phyloP scores from a whole-genome alignment of 35 echinoderm and acorn worm species.

The Ophiothrix spiculata region DNA sequence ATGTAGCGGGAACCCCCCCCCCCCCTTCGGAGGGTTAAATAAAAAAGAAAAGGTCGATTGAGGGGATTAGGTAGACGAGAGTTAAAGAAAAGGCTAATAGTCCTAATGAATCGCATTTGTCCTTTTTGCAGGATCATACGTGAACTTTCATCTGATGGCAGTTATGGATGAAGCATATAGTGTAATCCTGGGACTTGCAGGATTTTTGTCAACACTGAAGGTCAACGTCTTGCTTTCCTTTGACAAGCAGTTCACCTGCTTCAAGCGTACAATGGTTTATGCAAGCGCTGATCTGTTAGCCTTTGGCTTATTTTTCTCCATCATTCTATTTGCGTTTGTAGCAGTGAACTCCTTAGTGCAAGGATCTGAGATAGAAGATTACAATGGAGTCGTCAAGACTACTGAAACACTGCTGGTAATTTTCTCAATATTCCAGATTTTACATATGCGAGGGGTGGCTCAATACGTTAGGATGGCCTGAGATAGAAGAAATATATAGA shows the following conservation, averaged over 20 bases:
- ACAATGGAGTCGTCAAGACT: not conserved
- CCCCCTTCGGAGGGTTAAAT: no score
- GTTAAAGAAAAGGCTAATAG: no score
- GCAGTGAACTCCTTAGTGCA: not conserved
- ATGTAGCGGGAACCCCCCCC: no score
- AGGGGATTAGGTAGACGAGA: no score
- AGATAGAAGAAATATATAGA: no score
- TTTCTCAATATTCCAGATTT: no score
- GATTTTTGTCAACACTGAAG: slow-evolving; percentile 9
- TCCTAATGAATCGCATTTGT: no score
- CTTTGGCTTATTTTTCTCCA: not conserved
- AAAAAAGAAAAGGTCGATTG: no score
- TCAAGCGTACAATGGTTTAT: slow-evolving; percentile 5
- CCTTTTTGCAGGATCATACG: not conserved
- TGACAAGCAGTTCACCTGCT: slow-evolving; percentile 2
- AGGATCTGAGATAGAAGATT: slow-evolving; percentile 7
- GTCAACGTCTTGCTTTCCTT: not conserved
- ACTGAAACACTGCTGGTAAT: not conserved
- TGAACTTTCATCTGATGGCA: not conserved
- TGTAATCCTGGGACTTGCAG: not conserved
- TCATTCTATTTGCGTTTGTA: slow-evolving; percentile 12
- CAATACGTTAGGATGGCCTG: no score
- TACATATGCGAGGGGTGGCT: no score
- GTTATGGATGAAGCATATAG: not conserved
- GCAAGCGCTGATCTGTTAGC: not conserved